Evolutionary conservation across 2,797 vertebrate species (phyloP).

Genomic region (Falco biarmicus): DNA sequence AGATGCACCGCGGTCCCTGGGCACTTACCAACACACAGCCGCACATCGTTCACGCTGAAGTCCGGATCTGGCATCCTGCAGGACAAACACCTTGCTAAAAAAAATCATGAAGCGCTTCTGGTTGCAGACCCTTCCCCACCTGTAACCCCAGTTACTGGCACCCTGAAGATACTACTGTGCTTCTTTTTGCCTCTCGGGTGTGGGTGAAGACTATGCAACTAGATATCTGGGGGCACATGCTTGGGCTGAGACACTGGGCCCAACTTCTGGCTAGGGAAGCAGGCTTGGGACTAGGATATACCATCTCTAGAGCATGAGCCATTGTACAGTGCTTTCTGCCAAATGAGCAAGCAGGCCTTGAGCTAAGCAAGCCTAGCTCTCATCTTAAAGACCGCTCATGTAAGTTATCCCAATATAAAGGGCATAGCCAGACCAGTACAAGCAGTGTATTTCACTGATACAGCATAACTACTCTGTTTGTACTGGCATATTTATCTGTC

Average conservation of each 20-base stretch:
- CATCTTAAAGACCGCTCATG: rapidly evolving
- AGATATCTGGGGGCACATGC: not conserved
- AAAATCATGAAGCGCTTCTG: not conserved
- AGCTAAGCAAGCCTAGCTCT: not conserved
- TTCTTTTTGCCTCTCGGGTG: not conserved
- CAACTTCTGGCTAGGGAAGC: not conserved
- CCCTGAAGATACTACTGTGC: not conserved
- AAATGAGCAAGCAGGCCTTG: not conserved
- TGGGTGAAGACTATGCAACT: rapidly evolving
- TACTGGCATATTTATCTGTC: not conserved
- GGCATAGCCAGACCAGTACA: not conserved
- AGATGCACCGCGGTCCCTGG: rapidly evolving
- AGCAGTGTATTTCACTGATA: not conserved
- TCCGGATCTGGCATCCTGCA: constrained; percentile 92
- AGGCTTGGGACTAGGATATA: not conserved
- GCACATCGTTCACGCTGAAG: constrained; percentile 95
- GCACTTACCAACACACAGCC: constrained; percentile 91
- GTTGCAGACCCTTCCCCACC: not conserved
- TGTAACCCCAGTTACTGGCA: not conserved
- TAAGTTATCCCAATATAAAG: not conserved
- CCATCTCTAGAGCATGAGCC: not conserved
- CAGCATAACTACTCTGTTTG: constrained; percentile 12
- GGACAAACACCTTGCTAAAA: constrained; percentile 50
- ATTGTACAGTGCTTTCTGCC: not conserved
- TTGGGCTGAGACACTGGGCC: not conserved